Base-by-base conservation (phyloP, 1,140 invertebrate genomes). In the Caenorhabditis remanei region DNA sequence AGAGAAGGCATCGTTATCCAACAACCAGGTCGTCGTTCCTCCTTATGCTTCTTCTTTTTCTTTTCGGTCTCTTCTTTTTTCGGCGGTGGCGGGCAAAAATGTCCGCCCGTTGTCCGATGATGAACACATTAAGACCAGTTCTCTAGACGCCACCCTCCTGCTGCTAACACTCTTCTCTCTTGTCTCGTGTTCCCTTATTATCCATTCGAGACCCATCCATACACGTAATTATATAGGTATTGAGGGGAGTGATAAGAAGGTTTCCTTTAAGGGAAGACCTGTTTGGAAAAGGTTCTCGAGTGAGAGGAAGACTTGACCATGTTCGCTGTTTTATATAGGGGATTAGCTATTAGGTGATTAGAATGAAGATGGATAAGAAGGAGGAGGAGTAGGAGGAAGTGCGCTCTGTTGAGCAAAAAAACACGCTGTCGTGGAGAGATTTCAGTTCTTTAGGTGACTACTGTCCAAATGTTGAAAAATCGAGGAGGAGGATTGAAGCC, bases 111-210 rank as follows among this genome's bases (percentile, higher is more conserved):
- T 32, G 6, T n/a, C 40, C 67, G 67, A 71, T 48, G 71, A 79
- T 79, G 71, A 79, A 79, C 71, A 79, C 71, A 79, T 79, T 79
- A 79, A 50, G 71, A 79, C 71, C 71, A 79, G 71, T 79, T 79
- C n/a, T n/a, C 61, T 63, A 21, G 19, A 11, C 11, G 14, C 19
- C 32, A 0, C 24, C 40, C 61, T 9, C 61, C 24, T 46, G 71
- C n/a, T n/a, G 8, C n/a, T 48, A 19, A 24, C 32, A 11, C 32
- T 21, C 40, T 13, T 32, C 32, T 67, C 58, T 61, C 19, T 61
- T 53, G 11, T 53, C 16, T 53, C 16, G 50, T 14, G 16, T 14
- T 14, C 16, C 13, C 11, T 53, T 53, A 53, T 53, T 53, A 32
- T 53, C 50, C 13, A 14, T 53, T 53, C 50, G 50, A 53, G 50